Evolutionary conservation across 2,797 vertebrate species (phyloP), one percentile per base, ranked within the genome.

Genomic region (Hapalemur alaotrensis): DNA sequence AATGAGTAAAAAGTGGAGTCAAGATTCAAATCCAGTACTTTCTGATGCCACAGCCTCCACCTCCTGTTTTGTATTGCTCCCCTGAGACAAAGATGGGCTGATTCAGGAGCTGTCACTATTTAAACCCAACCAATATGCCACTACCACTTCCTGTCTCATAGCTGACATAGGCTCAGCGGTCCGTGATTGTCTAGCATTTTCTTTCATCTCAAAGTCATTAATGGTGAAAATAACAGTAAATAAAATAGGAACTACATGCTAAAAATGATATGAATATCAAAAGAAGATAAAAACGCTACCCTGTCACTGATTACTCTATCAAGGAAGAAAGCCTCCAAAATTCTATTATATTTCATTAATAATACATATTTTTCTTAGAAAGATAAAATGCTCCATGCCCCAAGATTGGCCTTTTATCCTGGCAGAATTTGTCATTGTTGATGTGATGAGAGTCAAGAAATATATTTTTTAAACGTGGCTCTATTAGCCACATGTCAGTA

Each of bases 341-440:
- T 52, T 76, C 82, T 94, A 28, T 89, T 72, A 87, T 98, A 92
- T 97, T 97, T 97, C 79, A 85, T 95, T 93, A 93, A 96, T 90
- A 90, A 93, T 93, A 0, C 0, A 22, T 94, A 73, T 93, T 97
- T 97, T 87, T 63, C 88, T 96, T 59, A 61, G 92, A 95, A 92
- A 93, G 81, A 0, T 20, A 72, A 76, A 97, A 92, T 87, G 63
- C 89, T 85, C 28, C 7, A 28, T 95, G 82, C 94, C 87, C 75
- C 78, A 97, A 96, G 75, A 79, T 57, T 87, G 96, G 79, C 79
- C 54, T 46, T 69, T 90, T 94, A 72, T 96, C 81, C 94, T 67
- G 69, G 67, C 52, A 73, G 14, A 87, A 67, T 65, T 54, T 85
- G 4, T 75, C 32, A 83, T 28, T 75, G 30, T 12, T 35, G 43